Evolutionary conservation across 2,888 invertebrate species (phyloP), one percentile per base, ranked within the genome.

Genomic region (Cyrtodaria siliqua): DNA sequence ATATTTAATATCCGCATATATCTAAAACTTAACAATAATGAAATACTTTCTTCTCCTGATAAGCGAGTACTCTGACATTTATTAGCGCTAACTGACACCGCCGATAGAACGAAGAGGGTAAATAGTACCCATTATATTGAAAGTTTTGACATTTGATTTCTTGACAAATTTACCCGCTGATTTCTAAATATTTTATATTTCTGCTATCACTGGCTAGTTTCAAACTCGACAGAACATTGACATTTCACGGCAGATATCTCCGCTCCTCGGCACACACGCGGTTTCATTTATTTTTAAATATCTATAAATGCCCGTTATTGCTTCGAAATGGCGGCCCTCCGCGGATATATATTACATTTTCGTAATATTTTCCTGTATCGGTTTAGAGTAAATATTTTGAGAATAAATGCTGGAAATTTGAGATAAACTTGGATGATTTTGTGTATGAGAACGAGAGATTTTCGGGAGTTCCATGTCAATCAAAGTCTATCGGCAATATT

Each of bases 141-240:
- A 53, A 56, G 26, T 76, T 80, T 66, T 80, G 80, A 73, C 80
- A 80, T 72, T 53, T 68, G 76, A 80, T 64, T 73, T 76, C 73
- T 73, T 80, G 80, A 80, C 80, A 80, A 80, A 80, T 80, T 80
- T 80, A 56, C 80, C 80, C 70, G 80, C 80, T 80, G 80, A 38
- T 76, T 70, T 44, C 27, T 26, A 70, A 66, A 64, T 52, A 60
- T 24, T 56, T 62, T 61, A 63, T 68, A 72, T 27, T 52, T 20
- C 33, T 33, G 40, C 59, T 50, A 72, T 70, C 56, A 26, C 79
- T 79, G 79, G 67, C 52, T 68, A 71, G 56, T 68, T 64, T 79
- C 79, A 79, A 72, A 63, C 42, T 24, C n/a, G 23, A 23, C 26
- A 20, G 16, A 8, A 52, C 3, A 9, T 29, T 49, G 61, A 47